Evolutionary conservation across 2,888 invertebrate genomes (phyloP), one percentile per base, ranked within the genome.

Genomic region (Anaspis maculata): DNA sequence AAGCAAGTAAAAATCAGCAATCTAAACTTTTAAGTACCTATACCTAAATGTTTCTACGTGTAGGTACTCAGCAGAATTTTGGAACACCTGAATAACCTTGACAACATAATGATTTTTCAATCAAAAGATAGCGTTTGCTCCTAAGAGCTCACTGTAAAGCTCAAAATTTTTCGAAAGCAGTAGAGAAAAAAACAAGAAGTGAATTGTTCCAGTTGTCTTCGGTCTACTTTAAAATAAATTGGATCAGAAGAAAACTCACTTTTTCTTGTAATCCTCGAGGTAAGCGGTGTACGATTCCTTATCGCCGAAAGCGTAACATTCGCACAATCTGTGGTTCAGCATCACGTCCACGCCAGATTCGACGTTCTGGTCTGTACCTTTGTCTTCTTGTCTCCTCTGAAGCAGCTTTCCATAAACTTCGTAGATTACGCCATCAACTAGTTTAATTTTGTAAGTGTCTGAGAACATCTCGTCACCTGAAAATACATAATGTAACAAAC

Each of bases 391-490:
- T 56, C 74, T 72, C 56, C 91, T 78, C 41, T 74, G 72, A 33
- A 88, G 73, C 44, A 84, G 69, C 77, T 75, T 89, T 58, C 92
- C 95, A 62, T 86, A 84, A 39, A 97, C 92, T 78, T 94, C 94
- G 62, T 91, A 95, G 39, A 94, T 64, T 32, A 94, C 89, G 67
- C 90, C 88, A 65, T 95, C 92, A 25, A 94, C 77, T 49, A 94
- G 69, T 68, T 92, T 91, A 52, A 91, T 77, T 73, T 83, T 92
- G 69, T 90, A 94, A 32, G 89, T 81, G 71, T 97, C 97, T 37
- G 94, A 91, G 77, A 94, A 94, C 85, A 97, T 89, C 74, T 97
- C 97, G 69, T 97, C 96, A 57, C 90, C 94, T 91, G 68, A 53
- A 81, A 74, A 27, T 2, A 12, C 12, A 7, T 12, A 36, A 26